These are phyloP conservation scores for Thaumatotibia leucotreta DNA, from an alignment of 1,140 invertebrate genomes.

Conservation along the genomic window DNA sequence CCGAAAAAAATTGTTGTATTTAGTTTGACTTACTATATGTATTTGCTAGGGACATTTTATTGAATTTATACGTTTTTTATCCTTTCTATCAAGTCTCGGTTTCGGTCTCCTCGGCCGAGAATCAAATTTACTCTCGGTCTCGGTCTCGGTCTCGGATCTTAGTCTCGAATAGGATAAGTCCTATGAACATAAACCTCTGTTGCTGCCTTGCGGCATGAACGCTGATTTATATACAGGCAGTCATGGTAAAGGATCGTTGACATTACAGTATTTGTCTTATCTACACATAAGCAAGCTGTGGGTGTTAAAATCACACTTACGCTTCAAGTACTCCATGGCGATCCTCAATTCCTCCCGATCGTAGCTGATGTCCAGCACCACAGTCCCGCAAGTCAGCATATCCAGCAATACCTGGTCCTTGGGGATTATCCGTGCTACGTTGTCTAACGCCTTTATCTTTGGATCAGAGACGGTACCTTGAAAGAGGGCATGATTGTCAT, in stretches of 20 bases:
- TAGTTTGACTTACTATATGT: too few relatives aligned
- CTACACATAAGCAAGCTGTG: too few relatives aligned
- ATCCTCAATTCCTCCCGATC: constrained; percentile 46
- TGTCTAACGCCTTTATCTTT: constrained; percentile 46
- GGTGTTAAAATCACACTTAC: constrained; percentile 25
- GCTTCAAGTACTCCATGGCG: constrained; percentile 51
- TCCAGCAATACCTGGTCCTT: constrained; percentile 46
- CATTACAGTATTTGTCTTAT: too few relatives aligned
- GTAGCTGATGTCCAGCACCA: constrained; percentile 57
- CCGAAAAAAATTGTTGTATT: too few relatives aligned
- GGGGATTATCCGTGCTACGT: constrained; percentile 51
- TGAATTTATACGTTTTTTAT: too few relatives aligned
- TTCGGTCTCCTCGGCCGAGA: too few relatives aligned
- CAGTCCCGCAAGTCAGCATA: constrained; percentile 61
- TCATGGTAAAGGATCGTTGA: constrained; percentile 67
- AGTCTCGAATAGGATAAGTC: too few relatives aligned
- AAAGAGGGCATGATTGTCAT: too few relatives aligned
- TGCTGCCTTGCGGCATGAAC: constrained; percentile 61
- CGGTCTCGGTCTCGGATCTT: too few relatives aligned
- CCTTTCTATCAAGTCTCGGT: too few relatives aligned
- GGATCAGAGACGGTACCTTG: constrained; percentile 54
- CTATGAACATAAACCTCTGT: constrained; percentile 66
- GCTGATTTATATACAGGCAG: constrained; percentile 64
- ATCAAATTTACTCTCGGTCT: too few relatives aligned
- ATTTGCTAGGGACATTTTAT: too few relatives aligned